phyloP scores from a whole-genome alignment of 1,140 invertebrate species.

The Camponotus floridanus region DNA sequence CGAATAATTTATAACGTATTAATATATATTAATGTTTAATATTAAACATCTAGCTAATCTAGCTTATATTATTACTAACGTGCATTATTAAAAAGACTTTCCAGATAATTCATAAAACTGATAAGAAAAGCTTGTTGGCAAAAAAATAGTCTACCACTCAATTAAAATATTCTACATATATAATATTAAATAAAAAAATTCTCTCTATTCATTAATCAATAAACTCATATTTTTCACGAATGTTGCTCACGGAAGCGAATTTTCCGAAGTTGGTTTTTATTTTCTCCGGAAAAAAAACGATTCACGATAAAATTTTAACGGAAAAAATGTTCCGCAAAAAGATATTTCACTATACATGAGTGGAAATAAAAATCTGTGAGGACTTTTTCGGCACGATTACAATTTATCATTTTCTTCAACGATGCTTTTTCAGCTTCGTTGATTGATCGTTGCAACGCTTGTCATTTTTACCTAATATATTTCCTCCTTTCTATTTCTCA shows the following conservation, averaged over 20 bases:
- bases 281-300: not conserved
- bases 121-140: not conserved
- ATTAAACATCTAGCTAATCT: no score
- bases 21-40: not conserved
- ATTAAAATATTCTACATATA: not conserved
- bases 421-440: conserved; percentile 2
- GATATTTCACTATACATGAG: conserved; percentile 11
- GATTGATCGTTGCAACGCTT: conserved; percentile 2
- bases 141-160: not conserved
- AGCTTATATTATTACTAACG: no score
- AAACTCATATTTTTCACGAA: not conserved
- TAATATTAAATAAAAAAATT: not conserved
- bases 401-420: conserved; percentile 22
- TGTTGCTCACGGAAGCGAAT: not conserved
- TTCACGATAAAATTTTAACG: not conserved
- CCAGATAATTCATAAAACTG: no score
- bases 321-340: conserved; percentile 39
- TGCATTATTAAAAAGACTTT: no score
- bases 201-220: conserved; percentile 1
- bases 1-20: not conserved
- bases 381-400: conserved; percentile 12
- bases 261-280: conserved; percentile 20
- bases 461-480: conserved; percentile 66
- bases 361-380: conserved; percentile 20
- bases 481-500: conserved; percentile 67